Percentiles rank a stretch among this genome's conserved stretches.
Conservation (phyloP, 2,797 vertebrate genomes). For the Halcyon leucocephala region DNA sequence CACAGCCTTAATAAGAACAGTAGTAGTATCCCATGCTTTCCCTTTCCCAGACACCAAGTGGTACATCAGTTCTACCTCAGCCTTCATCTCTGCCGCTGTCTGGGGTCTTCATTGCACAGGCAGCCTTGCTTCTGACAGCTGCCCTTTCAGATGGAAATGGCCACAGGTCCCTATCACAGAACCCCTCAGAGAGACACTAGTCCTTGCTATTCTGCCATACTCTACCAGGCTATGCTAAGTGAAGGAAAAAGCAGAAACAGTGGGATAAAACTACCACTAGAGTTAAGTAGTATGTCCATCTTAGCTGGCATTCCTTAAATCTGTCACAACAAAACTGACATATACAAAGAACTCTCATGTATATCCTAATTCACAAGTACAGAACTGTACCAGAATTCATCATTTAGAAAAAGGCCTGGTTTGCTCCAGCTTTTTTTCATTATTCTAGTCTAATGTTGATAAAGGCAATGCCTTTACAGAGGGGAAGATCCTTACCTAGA, state of each 20-base stretch:
- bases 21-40: rapidly evolving
- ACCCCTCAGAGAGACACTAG: background rate
- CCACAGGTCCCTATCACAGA: background rate
- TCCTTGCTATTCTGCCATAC: background rate
- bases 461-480: background rate
- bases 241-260: background rate
- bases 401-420: background rate
- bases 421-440: background rate
- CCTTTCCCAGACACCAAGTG: background rate
- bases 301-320: background rate
- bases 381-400: background rate
- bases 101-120: background rate
- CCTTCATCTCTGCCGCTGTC: background rate
- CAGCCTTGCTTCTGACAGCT: background rate
- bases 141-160: background rate
- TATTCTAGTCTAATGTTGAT: background rate
- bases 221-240: background rate
- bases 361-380: background rate
- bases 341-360: background rate
- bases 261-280: background rate
- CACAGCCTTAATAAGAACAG: background rate
- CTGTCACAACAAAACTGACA: background rate
- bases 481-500: background rate
- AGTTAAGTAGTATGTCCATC: background rate
- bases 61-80: background rate